phyloP scores from a whole-genome alignment of 2,888 invertebrate species.

The Eugnorisma glareosa region DNA sequence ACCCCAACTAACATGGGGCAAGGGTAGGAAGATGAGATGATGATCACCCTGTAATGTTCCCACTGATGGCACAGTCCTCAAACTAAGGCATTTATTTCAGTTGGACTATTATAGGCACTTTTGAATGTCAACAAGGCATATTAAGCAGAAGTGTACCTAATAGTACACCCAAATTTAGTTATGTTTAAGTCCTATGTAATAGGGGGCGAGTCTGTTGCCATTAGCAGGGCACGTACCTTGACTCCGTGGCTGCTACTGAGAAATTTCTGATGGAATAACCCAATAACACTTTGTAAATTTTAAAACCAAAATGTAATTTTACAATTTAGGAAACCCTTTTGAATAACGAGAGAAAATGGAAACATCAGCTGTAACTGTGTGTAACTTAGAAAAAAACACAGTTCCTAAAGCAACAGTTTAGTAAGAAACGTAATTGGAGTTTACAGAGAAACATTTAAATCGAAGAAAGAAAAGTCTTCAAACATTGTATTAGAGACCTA shows the following conservation, averaged over 20 bases:
- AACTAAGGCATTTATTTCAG: too few species aligned
- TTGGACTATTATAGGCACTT: not conserved
- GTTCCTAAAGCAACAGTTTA: not conserved
- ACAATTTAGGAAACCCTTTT: not conserved
- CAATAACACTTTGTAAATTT: too few species aligned
- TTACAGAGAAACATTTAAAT: constrained; percentile 21
- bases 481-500: constrained; percentile 28
- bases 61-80: not conserved
- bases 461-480: constrained; percentile 8
- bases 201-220: too few species aligned
- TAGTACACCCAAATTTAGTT: not conserved
- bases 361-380: not conserved
- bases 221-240: too few species aligned
- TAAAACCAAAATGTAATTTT: too few species aligned
- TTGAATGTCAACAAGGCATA: not conserved
- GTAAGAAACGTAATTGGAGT: constrained; percentile 18
- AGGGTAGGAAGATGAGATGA: too few species aligned
- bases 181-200: not conserved
- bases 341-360: not conserved
- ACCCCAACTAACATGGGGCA: too few species aligned
- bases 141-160: not conserved
- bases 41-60: too few species aligned
- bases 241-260: too few species aligned
- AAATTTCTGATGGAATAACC: not conserved
- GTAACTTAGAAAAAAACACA: not conserved